A percentile compares a stretch with the other conserved stretches of the same genome.
Evolutionary conservation across 2,113 vertebrate species (phyloP).

Genomic region (Lates calcarifer): DNA sequence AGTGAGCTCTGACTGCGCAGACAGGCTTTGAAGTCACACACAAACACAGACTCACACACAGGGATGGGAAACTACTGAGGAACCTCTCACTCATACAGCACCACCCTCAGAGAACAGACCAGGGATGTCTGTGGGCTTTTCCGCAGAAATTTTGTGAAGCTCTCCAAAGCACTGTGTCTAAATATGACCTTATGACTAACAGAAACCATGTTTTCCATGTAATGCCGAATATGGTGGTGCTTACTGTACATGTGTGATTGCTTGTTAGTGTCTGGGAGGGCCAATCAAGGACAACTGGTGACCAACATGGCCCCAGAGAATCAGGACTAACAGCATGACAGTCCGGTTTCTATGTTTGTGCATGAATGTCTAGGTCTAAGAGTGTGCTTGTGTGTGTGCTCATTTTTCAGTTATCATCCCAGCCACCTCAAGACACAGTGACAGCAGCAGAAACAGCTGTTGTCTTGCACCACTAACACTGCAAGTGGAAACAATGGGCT

Average conservation of each 20-base stretch:
- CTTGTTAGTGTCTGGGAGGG: constrained; percentile 15
- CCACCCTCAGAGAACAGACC: constrained; percentile 43
- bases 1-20: constrained; percentile 53
- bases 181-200: constrained; percentile 26
- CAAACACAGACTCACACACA: constrained; percentile 28
- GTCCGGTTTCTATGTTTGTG: constrained; percentile 31
- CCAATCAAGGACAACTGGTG: constrained; percentile 27
- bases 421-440: constrained; percentile 28
- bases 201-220: neutral
- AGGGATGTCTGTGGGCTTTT: constrained; percentile 44
- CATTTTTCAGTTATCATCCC: constrained; percentile 17
- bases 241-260: neutral
- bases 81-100: constrained; percentile 49
- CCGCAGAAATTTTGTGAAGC: constrained; percentile 29
- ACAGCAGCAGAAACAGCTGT: constrained; percentile 31
- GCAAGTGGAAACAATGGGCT: neutral
- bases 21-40: constrained; percentile 61
- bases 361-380: constrained; percentile 21
- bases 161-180: constrained; percentile 1
- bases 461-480: neutral
- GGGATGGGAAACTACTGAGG: constrained; percentile 24
- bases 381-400: neutral
- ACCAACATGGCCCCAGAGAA: constrained; percentile 10
- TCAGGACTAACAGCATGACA: constrained; percentile 2
- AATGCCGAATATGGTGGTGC: neutral